Base-by-base conservation (phyloP, 1,140 invertebrate genomes). In the Lordiphosa stackelbergi region DNA sequence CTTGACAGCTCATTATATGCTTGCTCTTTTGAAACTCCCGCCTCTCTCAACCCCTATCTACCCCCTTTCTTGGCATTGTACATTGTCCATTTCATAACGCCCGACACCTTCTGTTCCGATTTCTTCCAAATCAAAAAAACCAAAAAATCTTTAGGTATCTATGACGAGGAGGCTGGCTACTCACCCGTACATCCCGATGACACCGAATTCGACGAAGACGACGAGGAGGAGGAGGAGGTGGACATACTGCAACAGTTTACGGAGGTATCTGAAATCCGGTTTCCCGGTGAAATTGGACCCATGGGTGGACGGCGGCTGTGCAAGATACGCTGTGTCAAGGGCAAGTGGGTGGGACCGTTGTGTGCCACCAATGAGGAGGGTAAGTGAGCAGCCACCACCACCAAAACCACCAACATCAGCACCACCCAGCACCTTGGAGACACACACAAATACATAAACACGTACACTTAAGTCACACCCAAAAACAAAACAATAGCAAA, bases 321-420 rank as follows among this genome's bases (percentile, higher is more conserved):
- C 86, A 95, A 95, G 86, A 93, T 95, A 49, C 94, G 94, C 87
- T 95, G 94, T 72, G 91, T 95, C 40, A 92, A 92, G 69, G 93
- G 93, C 38, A 91, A 93, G 73, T 95, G 94, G 94, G 92, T 94
- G 37, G 94, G 94, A 9, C 94, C 94, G 16, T 84, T 93, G 12
- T 93, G 92, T 74, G 90, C 90, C 48, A 88, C 85, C 75, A 89
- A 79, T 59, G 89, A 87, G 86, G 90, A 88, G 85, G 86, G 86
- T 88, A 88, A 87, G 85, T 86, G 78, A 84, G 52, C 22, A 10
- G 34, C 8, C 48, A 56, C 11, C 7, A 19, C 3, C 19, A 19
- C 2, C 19, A 19, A n/a, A 38, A 46, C 47, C 9, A 10, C 16
- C 45, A 56, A 35, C 60, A 38, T 35, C 40, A 53, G 38, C 8